A percentile compares a stretch with the other conserved stretches of the same genome.
Conservation (phyloP, 2,113 vertebrate genomes). For the Gobius niger region DNA sequence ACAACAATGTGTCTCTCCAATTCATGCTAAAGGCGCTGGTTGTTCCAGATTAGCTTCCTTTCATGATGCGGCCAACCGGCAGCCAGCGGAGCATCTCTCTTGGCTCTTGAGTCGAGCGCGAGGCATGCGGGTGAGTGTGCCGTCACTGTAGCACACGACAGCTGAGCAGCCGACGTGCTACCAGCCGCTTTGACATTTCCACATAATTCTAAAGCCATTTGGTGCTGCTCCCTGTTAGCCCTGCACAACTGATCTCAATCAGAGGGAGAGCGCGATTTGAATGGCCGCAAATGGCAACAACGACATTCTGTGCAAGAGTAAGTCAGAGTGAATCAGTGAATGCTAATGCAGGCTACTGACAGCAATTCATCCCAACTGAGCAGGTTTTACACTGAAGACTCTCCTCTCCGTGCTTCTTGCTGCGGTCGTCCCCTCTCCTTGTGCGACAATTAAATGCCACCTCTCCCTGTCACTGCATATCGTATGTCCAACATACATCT, state of each 20-base stretch:
- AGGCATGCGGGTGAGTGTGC: slow-evolving; percentile 28
- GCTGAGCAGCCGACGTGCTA: slow-evolving; percentile 25
- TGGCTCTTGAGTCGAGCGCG: slow-evolving; percentile 36
- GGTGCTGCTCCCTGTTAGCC: not conserved
- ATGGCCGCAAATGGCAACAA: no score
- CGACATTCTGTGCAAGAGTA: no score
- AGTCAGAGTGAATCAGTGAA: no score
- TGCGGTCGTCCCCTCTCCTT: not conserved
- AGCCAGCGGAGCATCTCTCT: slow-evolving; percentile 33
- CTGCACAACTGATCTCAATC: not conserved
- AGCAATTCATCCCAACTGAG: no score
- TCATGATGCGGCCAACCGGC: slow-evolving; percentile 20
- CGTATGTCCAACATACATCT: no score
- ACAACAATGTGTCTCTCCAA: not conserved
- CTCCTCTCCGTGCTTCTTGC: not conserved
- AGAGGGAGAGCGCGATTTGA: no score
- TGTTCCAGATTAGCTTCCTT: slow-evolving; percentile 12
- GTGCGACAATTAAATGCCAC: not conserved
- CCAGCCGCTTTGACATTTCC: not conserved
- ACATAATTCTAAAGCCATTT: not conserved
- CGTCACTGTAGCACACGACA: slow-evolving; percentile 32
- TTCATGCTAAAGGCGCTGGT: not conserved
- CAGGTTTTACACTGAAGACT: no score
- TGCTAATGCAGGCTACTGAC: no score
- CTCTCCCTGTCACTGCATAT: no score